A percentile compares a stretch with the other conserved stretches of the same genome.
Conservation (phyloP, 2,113 vertebrate genomes). For the Tonatia bakeri region DNA sequence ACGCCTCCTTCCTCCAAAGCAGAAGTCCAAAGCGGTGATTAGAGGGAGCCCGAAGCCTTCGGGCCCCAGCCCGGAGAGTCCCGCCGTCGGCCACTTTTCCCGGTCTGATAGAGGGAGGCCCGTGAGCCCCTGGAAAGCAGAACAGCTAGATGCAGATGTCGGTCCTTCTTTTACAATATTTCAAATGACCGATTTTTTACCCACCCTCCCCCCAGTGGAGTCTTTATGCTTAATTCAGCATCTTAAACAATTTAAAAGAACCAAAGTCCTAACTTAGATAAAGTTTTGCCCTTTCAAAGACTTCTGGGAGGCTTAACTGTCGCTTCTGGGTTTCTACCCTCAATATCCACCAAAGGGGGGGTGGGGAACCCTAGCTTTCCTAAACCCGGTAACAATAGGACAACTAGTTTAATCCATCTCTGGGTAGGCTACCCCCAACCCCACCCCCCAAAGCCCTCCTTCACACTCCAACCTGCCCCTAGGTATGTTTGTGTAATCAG, state of each 20-base stretch:
- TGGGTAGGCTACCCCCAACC: not conserved
- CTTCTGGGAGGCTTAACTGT: not conserved
- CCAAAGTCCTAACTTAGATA: not conserved
- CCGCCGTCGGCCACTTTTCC: not conserved
- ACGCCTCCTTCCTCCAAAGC: not conserved
- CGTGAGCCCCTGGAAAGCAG: not conserved
- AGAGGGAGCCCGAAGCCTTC: not conserved
- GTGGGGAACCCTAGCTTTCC: not conserved
- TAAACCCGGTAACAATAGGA: constrained; percentile 21
- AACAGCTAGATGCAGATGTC: not conserved
- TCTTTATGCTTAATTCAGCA: not conserved
- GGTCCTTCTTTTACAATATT: not conserved
- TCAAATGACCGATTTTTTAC: not conserved
- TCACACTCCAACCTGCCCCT: constrained; percentile 76
- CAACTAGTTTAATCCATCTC: constrained; percentile 54
- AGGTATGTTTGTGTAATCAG: constrained; percentile 83
- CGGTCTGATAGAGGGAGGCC: not conserved
- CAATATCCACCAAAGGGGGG: not conserved
- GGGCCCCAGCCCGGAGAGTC: not conserved
- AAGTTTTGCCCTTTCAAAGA: not conserved
- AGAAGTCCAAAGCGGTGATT: not conserved
- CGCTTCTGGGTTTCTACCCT: not conserved
- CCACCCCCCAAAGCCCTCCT: not conserved
- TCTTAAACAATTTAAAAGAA: not conserved
- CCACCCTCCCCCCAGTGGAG: too few relatives aligned